Base-by-base conservation (phyloP, 2,113 vertebrate species). In the Formicarius rufipectus region DNA sequence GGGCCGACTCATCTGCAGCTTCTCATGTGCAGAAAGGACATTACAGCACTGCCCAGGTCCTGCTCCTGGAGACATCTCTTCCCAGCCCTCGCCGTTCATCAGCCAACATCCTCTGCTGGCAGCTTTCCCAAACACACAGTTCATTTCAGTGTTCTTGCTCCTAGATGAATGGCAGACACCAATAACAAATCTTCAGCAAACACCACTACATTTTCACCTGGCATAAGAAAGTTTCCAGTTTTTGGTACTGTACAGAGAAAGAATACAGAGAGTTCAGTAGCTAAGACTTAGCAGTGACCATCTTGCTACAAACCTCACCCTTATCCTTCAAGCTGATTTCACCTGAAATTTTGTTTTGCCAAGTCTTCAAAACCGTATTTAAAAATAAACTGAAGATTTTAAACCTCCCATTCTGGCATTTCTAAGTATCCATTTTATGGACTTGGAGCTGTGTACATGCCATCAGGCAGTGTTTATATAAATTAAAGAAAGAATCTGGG, bases 1-100 rank as follows among this genome's bases (percentile, higher is more conserved):
- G n/a, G 31, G 12, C 22, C 1, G 0, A 30, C 53, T 69, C 0
- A 0, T 45, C 25, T 66, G 84, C 24, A 44, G 30, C 6, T 44
- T 68, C 28, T 56, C 27, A 21, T 73, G 28, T 23, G 27, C 39
- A 47, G 47, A 40, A 71, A 53, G 42, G 42, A 66, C 24, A 17
- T 53, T 28, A 24, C 0, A 85, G 63, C 28, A 7, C 56, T 67
- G 81, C 30, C 31, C 1, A 2, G 37, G 56, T 22, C 55, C 56
- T 74, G n/a, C 31, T 63, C 12, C 52, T 47, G 42, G 68, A 82
- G 49, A 40, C 12, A 35, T 28, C 25, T n/a, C 22, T 76, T 80
- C 42, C 50, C 45, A 56, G 42, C 28, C 18, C 47, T 80, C 5
- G 3, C 40, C 33, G 2, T 47, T 63, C 40, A 39, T 58, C 42